Evolutionary conservation across 2,888 invertebrate genomes (phyloP).

Genomic region (Spodoptera picta): DNA sequence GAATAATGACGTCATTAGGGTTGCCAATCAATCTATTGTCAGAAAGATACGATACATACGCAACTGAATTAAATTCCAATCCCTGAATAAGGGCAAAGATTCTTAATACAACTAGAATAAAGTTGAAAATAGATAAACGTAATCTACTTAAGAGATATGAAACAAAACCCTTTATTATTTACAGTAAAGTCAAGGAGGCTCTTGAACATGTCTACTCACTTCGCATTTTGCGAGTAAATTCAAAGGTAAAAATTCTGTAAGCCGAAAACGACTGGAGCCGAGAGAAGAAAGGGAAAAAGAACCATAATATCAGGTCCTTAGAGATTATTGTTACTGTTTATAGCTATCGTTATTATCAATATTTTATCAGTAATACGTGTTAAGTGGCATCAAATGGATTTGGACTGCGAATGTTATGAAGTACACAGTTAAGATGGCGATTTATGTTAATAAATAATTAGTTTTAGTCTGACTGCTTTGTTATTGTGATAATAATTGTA

Average conservation of each 20-base stretch:
- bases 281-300: constrained; percentile 9
- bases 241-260: constrained; percentile 10
- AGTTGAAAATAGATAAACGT: background rate
- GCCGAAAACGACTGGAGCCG: constrained; percentile 9
- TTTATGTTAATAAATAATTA: constrained; percentile 12
- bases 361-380: constrained; percentile 53
- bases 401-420: constrained; percentile 23
- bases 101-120: too few species aligned
- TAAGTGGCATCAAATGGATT: constrained; percentile 39
- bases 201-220: background rate
- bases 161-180: constrained; percentile 1
- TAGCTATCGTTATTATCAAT: constrained; percentile 39
- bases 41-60: background rate
- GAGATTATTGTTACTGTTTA: constrained; percentile 53
- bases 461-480: too few species aligned
- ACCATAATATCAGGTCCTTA: constrained; percentile 34
- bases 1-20: background rate
- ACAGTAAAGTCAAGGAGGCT: constrained; percentile 1
- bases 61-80: background rate
- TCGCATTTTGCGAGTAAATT: constrained; percentile 11
- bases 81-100: too few species aligned
- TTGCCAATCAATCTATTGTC: too few species aligned
- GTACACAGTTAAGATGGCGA: constrained; percentile 22
- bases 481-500: too few species aligned
- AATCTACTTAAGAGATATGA: constrained; percentile 1